Conservation (phyloP, 2,113 vertebrate species). For the Brachionichthys hirsutus region DNA sequence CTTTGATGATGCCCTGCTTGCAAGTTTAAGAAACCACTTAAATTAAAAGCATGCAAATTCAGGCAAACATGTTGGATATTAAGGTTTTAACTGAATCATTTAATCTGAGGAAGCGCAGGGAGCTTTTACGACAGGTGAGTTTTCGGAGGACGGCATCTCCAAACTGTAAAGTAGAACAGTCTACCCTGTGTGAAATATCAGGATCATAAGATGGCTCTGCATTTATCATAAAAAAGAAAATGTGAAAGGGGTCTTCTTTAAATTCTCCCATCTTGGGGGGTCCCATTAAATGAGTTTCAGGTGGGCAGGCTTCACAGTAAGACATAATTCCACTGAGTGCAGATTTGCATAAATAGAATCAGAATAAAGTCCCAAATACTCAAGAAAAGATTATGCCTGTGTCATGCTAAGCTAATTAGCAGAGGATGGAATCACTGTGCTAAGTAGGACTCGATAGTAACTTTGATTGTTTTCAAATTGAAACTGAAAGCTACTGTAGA, state of each 20-base stretch:
- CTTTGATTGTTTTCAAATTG: slow-evolving; percentile 18
- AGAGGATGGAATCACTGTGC: slow-evolving; percentile 44
- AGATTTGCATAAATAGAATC: slow-evolving; percentile 69
- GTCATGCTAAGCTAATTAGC: slow-evolving; percentile 53
- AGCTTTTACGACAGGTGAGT: slow-evolving; percentile 28
- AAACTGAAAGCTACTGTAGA: too few species aligned
- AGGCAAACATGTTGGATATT: slow-evolving; percentile 35
- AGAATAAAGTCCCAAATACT: slow-evolving; percentile 50
- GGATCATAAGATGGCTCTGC: slow-evolving; percentile 26
- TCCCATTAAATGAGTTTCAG: slow-evolving; percentile 67
- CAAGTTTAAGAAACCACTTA: slow-evolving; percentile 48
- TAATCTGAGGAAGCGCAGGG: slow-evolving; percentile 2
- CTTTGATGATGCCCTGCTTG: slow-evolving; percentile 53
- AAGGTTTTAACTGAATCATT: slow-evolving; percentile 30
- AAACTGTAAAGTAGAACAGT: slow-evolving; percentile 29
- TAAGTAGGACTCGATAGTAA: slow-evolving; percentile 37
- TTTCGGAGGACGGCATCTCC: slow-evolving; percentile 7
- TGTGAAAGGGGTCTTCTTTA: slow-evolving; percentile 41
- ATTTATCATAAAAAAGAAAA: slow-evolving; percentile 34
- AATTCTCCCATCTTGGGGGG: slow-evolving; percentile 55
- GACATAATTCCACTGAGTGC: slow-evolving; percentile 58
- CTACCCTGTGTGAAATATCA: slow-evolving; percentile 27
- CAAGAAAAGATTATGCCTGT: slow-evolving; percentile 46
- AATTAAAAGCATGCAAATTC: slow-evolving; percentile 55
- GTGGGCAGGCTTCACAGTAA: slow-evolving; percentile 51